Evolutionary conservation across 2,797 vertebrate genomes (phyloP), one percentile per base, ranked within the genome.

Genomic region (Lepilemur ruficaudatus): DNA sequence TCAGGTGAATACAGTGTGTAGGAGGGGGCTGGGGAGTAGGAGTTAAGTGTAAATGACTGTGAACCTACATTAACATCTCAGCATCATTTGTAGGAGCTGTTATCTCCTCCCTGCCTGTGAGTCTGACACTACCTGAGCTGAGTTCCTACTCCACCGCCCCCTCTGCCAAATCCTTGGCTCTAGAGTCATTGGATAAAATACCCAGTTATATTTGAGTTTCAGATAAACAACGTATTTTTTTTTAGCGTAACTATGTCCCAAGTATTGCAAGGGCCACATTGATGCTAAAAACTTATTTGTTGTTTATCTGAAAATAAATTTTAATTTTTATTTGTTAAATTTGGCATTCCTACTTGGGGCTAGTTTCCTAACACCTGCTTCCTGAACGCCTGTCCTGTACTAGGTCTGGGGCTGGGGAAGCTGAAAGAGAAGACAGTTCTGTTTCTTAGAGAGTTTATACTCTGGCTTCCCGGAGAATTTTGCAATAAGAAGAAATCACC

Each of bases 261-360:
- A 35, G 70, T 67, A 89, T 35, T 43, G 38, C 41, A 48, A 17
- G 43, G 59, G 20, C 13, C 12, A 76, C 25, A 41, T 11, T 9
- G 52, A 86, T 20, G 43, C 9, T 67, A 43, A 72, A 52, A 72
- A 55, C 15, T 32, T 59, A 35, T 79, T 75, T 0, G 0, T 69
- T 63, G 14, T 70, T 50, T 65, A 57, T 13, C 46, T 92, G 88
- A 85, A 63, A 67, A 72, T 84, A 75, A 63, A 9, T 25, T 93
- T 69, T 55, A 76, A 65, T 43, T 92, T 89, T 78, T 83, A 76
- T 67, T 95, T 76, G 59, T 41, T 61, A 80, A 65, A 95, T 22
- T 46, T 67, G 78, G 81, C 38, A 72, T 10, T 89, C 59, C 65
- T 75, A 46, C 32, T 38, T 82, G 61, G 46, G 35, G 48, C 28